These are phyloP conservation scores for Plebejus argus DNA, from an alignment of 2,888 invertebrate genomes.

Conservation along the genomic window DNA sequence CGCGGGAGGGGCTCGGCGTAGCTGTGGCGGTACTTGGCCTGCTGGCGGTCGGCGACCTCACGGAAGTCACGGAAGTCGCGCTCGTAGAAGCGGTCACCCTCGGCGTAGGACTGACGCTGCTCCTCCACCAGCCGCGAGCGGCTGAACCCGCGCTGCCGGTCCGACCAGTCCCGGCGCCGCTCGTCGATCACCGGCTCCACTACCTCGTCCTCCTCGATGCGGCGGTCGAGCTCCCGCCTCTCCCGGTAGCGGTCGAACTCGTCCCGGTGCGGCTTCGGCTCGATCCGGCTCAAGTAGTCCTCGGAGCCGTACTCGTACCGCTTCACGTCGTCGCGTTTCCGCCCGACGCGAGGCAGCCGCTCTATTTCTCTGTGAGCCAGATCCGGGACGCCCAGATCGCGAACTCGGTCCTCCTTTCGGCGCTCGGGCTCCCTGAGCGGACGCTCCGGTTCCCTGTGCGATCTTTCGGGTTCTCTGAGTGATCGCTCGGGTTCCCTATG, in stretches of 20 bases:
- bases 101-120: conserved; percentile 69
- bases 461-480: conserved; percentile 64
- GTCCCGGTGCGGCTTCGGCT: conserved; percentile 65
- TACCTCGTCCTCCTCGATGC: conserved; percentile 73
- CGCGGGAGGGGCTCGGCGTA: conserved; percentile 84
- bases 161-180: conserved; percentile 68
- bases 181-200: conserved; percentile 73
- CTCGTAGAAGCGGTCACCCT: conserved; percentile 71
- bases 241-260: conserved; percentile 71
- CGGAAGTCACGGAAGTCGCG: conserved; percentile 71
- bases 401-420: conserved; percentile 67
- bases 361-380: conserved; percentile 67
- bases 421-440: conserved; percentile 61
- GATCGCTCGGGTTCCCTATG: conserved; percentile 53
- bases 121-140: conserved; percentile 73
- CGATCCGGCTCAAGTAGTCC: conserved; percentile 68
- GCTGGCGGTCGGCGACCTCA: conserved; percentile 67
- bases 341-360: conserved; percentile 69
- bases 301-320: conserved; percentile 72
- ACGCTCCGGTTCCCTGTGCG: conserved; percentile 57
- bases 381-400: conserved; percentile 57
- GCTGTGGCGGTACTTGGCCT: conserved; percentile 81
- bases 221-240: conserved; percentile 67
- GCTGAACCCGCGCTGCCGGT: conserved; percentile 71
- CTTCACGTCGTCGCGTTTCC: conserved; percentile 70